Percentiles rank a stretch among this genome's conserved stretches.
phyloP scores from a whole-genome alignment of 2,888 invertebrate species.

The Cheilosia grossa region DNA sequence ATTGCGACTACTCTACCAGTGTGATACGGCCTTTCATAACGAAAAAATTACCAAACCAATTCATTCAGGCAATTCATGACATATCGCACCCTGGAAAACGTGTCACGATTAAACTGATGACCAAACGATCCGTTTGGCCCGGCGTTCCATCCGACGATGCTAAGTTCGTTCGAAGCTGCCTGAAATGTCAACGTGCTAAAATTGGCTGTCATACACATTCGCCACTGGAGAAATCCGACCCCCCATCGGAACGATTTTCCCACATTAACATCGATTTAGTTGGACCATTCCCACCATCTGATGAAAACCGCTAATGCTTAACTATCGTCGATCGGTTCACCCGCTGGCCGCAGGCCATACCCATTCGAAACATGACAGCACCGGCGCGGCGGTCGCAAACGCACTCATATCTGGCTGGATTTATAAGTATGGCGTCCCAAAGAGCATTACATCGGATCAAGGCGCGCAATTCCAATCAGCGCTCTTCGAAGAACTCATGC shows the following conservation, averaged over 20 bases:
- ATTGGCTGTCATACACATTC: constrained; percentile 7
- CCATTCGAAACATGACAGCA: constrained; percentile 43
- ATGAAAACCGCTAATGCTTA: background rate
- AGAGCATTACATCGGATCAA: constrained; percentile 80
- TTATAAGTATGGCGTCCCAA: constrained; percentile 81
- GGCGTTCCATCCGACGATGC: constrained; percentile 70
- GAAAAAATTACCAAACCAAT: constrained; percentile 48
- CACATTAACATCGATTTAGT: constrained; percentile 29
- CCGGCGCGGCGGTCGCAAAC: constrained; percentile 76
- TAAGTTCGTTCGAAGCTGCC: constrained; percentile 26
- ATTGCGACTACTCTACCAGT: constrained; percentile 54
- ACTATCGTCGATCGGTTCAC: constrained; percentile 70
- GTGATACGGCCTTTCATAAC: constrained; percentile 64
- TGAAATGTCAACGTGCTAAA: constrained; percentile 23
- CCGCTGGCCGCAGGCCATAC: too few species aligned
- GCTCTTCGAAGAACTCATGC: constrained; percentile 77
- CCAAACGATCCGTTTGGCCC: constrained; percentile 76
- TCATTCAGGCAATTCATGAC: constrained; percentile 55
- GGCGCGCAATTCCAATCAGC: constrained; percentile 80
- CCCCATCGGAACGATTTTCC: constrained; percentile 4
- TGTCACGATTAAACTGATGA: constrained; percentile 11
- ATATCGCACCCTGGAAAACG: constrained; percentile 44
- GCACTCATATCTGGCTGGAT: constrained; percentile 81
- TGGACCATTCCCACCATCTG: constrained; percentile 15
- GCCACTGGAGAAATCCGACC: constrained; percentile 18